A percentile compares a stretch with the other conserved stretches of the same genome.
phyloP scores from a whole-genome alignment of 2,888 invertebrate genomes.

The Leptinotarsa rubiginosa region DNA sequence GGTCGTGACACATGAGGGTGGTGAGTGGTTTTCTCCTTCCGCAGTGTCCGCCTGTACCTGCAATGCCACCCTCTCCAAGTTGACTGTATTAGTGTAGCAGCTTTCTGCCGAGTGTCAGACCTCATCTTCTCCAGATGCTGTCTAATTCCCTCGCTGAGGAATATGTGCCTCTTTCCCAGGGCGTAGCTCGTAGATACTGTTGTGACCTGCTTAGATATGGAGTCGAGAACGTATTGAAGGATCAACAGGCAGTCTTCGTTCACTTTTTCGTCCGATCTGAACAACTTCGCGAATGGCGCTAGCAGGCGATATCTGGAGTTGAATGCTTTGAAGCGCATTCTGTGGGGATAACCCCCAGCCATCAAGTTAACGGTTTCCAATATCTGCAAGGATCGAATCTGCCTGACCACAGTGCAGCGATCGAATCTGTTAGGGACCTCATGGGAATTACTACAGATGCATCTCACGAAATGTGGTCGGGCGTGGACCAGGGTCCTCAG shows the following conservation, averaged over 20 bases:
- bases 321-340: constrained; percentile 95
- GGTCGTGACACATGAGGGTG: constrained; percentile 43
- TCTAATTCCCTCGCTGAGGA: constrained; percentile 92
- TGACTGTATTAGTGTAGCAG: constrained; percentile 86
- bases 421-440: constrained; percentile 89
- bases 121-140: constrained; percentile 89
- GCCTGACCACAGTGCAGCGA: constrained; percentile 83
- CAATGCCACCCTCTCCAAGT: constrained; percentile 87
- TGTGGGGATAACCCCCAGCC: constrained; percentile 94
- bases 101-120: constrained; percentile 80
- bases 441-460: constrained; percentile 87
- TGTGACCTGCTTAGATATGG: constrained; percentile 69
- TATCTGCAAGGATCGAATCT: constrained; percentile 88
- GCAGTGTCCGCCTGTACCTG: constrained; percentile 75
- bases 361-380: constrained; percentile 94
- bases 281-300: constrained; percentile 80
- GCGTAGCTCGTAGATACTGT: constrained; percentile 87
- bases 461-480: constrained; percentile 93
- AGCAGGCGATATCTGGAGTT: constrained; percentile 86
- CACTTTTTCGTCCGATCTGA: constrained; percentile 77
- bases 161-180: constrained; percentile 91
- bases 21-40: constrained; percentile 58
- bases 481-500: constrained; percentile 92
- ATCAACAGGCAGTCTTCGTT: constrained; percentile 81
- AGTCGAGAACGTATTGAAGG: constrained; percentile 77